Evolutionary conservation across 2,113 vertebrate genomes (phyloP).

Genomic region (Antechinus flavipes): DNA sequence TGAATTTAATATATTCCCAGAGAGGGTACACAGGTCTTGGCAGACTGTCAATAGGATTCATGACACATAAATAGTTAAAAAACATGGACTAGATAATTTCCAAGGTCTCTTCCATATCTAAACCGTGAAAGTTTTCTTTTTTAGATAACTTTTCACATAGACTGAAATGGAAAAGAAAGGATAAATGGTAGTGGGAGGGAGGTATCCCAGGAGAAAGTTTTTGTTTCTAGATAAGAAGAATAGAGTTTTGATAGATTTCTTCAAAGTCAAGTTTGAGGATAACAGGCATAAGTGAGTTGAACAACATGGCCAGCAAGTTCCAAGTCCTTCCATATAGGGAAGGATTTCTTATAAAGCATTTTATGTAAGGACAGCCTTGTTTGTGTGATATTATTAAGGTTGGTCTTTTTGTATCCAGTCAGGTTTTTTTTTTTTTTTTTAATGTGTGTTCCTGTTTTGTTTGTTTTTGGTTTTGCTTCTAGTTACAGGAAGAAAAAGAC

Average conservation of each 20-base stretch:
- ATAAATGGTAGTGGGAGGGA: neutral
- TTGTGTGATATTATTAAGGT: neutral
- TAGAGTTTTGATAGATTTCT: slow-evolving; percentile 22
- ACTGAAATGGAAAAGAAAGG: neutral
- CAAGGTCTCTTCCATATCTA: neutral
- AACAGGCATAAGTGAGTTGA: slow-evolving; percentile 30
- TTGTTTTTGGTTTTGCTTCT: neutral
- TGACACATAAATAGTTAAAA: neutral
- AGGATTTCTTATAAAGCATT: neutral
- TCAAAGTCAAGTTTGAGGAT: slow-evolving; percentile 46
- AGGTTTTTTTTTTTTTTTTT: slow-evolving; percentile 8
- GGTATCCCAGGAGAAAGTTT: neutral
- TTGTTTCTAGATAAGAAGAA: neutral
- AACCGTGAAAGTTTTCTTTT: neutral
- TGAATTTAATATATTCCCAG: neutral
- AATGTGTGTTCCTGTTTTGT: too few species aligned
- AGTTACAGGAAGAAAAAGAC: slow-evolving; percentile 22
- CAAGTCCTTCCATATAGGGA: neutral
- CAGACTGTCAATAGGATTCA: neutral
- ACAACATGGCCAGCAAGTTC: slow-evolving; percentile 25
- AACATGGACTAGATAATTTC: neutral
- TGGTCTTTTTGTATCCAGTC: slow-evolving; percentile 38
- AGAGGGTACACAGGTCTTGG: neutral
- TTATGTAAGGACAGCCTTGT: neutral
- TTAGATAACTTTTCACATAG: neutral